A percentile compares a stretch with the other conserved stretches of the same genome.
phyloP scores from a whole-genome alignment of 2,888 invertebrate species.

The Nycteola revayana region DNA sequence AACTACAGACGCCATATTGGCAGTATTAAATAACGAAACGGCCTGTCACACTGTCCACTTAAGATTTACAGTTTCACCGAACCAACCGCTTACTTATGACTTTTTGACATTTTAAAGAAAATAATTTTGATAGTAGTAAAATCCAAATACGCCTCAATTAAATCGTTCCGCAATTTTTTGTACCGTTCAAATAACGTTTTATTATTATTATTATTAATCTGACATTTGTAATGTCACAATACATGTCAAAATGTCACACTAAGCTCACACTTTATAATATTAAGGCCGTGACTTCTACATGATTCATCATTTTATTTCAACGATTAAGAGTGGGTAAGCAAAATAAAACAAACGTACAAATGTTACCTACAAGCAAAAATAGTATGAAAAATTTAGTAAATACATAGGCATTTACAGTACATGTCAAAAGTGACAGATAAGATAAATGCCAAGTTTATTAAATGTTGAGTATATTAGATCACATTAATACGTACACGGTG shows the following conservation, averaged over 20 bases:
- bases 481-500: no score
- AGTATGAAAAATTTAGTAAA: constrained; percentile 34
- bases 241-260: constrained; percentile 5
- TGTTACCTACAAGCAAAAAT: constrained; percentile 46
- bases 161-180: no score
- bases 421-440: constrained; percentile 20
- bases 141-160: no score
- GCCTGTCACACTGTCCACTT: constrained; percentile 28
- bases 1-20: no score
- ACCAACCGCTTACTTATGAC: background rate
- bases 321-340: constrained; percentile 45
- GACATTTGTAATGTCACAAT: background rate
- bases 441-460: constrained; percentile 18
- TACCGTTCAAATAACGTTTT: no score
- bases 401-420: constrained; percentile 21
- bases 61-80: constrained; percentile 30
- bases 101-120: no score
- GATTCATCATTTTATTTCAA: constrained; percentile 41
- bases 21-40: constrained; percentile 5
- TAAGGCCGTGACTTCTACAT: constrained; percentile 46
- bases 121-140: no score
- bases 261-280: constrained; percentile 24
- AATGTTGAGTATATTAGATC: constrained; percentile 27
- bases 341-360: constrained; percentile 43
- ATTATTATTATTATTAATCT: constrained; percentile 1